A percentile compares a stretch with the other conserved stretches of the same genome.
These are phyloP conservation scores for Cinara cedri DNA, from an alignment of 2,888 invertebrate genomes.

Conservation along the genomic window DNA sequence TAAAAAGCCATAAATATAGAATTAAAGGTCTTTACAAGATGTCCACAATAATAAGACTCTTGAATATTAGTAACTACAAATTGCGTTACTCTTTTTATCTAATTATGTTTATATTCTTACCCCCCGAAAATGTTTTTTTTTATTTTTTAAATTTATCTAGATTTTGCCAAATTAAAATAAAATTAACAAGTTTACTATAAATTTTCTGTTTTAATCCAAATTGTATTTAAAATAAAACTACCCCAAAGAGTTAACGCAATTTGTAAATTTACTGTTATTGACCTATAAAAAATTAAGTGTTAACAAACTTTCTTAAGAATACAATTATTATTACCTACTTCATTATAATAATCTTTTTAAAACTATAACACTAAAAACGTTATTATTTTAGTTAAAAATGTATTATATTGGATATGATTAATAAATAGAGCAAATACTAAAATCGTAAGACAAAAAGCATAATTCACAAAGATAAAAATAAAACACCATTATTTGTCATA, in stretches of 20 bases:
- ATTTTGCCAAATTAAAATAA: not conserved
- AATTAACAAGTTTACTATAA: not conserved
- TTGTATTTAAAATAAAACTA: not conserved
- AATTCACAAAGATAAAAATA: conserved; percentile 27
- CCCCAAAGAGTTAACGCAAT: conserved; percentile 3
- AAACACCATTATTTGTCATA: no score
- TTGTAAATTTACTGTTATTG: conserved; percentile 11
- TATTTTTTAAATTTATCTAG: not conserved
- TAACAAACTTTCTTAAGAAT: not conserved
- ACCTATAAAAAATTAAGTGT: not conserved
- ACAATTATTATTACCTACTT: not conserved
- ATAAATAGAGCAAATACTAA: not conserved
- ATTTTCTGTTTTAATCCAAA: not conserved
- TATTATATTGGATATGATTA: not conserved
- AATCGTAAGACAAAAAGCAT: no score
- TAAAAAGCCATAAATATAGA: not conserved
- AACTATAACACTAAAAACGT: not conserved
- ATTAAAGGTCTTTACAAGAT: conserved; percentile 25
- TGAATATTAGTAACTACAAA: conserved; percentile 30
- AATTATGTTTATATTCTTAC: not conserved
- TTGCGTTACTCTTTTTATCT: conserved; percentile 19
- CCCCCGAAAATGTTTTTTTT: not conserved
- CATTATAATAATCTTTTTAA: not conserved
- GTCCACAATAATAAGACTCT: not conserved
- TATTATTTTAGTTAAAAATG: not conserved